Conservation (phyloP, 2,888 invertebrate genomes). For the Pseudolycoriella hygida region DNA sequence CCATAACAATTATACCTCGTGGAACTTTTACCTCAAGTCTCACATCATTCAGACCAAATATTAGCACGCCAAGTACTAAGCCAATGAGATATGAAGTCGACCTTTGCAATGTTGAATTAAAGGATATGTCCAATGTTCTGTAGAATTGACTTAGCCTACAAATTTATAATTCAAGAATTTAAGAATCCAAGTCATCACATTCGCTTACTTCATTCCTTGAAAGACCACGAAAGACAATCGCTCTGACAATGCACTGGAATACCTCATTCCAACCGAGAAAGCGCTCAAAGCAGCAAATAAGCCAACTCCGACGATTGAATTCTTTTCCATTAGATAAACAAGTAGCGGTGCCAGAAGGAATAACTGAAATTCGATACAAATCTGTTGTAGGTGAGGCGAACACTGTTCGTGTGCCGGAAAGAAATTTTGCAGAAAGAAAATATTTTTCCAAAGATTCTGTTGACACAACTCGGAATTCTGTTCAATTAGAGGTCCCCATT, state of each 20-base stretch:
- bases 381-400: constrained; percentile 51
- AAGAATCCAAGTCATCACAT: constrained; percentile 13
- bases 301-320: constrained; percentile 35
- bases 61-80: constrained; percentile 38
- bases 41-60: constrained; percentile 29
- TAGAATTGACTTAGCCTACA: constrained; percentile 48
- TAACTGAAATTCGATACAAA: constrained; percentile 50
- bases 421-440: constrained; percentile 53
- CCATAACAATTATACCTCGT: constrained; percentile 19
- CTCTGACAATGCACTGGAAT: constrained; percentile 38
- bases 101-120: constrained; percentile 41
- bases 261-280: constrained; percentile 43
- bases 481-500: constrained; percentile 49
- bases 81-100: constrained; percentile 48
- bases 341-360: constrained; percentile 39
- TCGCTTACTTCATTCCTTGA: constrained; percentile 53
- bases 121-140: constrained; percentile 45
- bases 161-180: not conserved
- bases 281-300: constrained; percentile 37
- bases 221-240: constrained; percentile 44
- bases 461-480: constrained; percentile 51
- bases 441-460: constrained; percentile 50
- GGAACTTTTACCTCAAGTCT: constrained; percentile 20
- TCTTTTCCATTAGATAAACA: constrained; percentile 40
- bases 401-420: constrained; percentile 41